Base-by-base conservation (phyloP, 2,888 invertebrate species). In the Rhamnusium bicolor region DNA sequence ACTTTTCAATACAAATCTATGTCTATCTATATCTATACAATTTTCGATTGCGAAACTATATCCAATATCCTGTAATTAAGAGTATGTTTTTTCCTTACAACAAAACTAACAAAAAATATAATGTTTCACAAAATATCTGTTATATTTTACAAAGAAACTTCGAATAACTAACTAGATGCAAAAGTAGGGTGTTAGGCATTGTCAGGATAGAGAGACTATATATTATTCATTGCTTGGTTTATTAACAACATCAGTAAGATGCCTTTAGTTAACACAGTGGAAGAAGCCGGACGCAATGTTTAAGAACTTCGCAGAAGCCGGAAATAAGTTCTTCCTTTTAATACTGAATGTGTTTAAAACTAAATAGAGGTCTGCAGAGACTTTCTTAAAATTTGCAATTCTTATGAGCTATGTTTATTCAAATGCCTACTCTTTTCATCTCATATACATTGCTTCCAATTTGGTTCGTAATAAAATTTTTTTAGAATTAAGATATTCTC, bases 251-350 rank as follows among this genome's bases (percentile, higher is more conserved):
- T 76, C 77, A 74, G 75, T 75, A 71, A 67, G 73, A 75, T 73
- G 77, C 69, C 54, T 74, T 53, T 69, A 73, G 77, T 76, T 77
- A 75, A 73, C 74, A 75, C 74, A 68, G 74, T 69, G 67, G 61
- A 65, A 67, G 72, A 32, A 68, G 58, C 78, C 77, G 81, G 81
- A 81, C 78, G 78, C 74, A 73, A 76, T 75, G 77, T 80, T 80
- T 81, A 78, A 80, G 80, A 81, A 80, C 72, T 80, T 80, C 65
- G 65, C 75, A 69, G 75, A 71, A 76, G 72, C 81, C 79, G 81
- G 80, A 80, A 81, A 80, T 80, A 78, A 80, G 71, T 81, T 79
- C 77, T 75, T 78, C 74, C 73, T 75, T 79, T 75, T 77, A 63
- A 74, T 71, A 70, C 54, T 69, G 73, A 74, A 77, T 77, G 72